Conservation (phyloP, 2,888 invertebrate species). For the Drosophila vallismaia region DNA sequence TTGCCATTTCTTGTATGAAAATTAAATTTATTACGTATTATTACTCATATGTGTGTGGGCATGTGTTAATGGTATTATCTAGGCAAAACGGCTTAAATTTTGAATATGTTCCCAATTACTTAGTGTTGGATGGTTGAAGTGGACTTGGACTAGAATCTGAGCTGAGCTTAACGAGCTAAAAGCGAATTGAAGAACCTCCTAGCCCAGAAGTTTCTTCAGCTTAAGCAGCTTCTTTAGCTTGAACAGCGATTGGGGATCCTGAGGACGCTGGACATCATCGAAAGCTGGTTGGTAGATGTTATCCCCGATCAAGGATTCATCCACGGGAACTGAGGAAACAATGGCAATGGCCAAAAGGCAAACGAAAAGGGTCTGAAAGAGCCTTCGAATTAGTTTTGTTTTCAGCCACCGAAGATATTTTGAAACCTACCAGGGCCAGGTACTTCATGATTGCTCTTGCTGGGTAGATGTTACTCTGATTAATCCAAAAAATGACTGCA, state of each 20-base stretch:
- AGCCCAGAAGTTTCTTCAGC: slow-evolving; percentile 78
- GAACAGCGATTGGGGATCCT: slow-evolving; percentile 81
- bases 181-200: slow-evolving; percentile 18
- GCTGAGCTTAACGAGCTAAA: background rate
- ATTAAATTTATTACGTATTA: slow-evolving; percentile 50
- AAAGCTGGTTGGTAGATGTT: slow-evolving; percentile 65
- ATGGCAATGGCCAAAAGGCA: slow-evolving; percentile 77
- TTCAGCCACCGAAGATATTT: background rate
- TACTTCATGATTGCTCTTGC: slow-evolving; percentile 70
- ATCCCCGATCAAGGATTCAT: slow-evolving; percentile 78
- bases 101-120: slow-evolving; percentile 18
- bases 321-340: slow-evolving; percentile 80
- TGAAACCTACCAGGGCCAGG: slow-evolving; percentile 70
- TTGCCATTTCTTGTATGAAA: slow-evolving; percentile 25
- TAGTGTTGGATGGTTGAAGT: background rate
- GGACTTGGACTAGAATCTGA: slow-evolving; percentile 55
- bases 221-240: slow-evolving; percentile 83
- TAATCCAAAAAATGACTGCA: slow-evolving; percentile 76
- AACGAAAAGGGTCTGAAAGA: slow-evolving; percentile 76
- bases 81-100: slow-evolving; percentile 35
- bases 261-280: slow-evolving; percentile 78
- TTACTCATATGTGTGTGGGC: slow-evolving; percentile 13
- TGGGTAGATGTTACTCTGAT: slow-evolving; percentile 53
- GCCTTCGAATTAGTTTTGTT: too few relatives aligned
- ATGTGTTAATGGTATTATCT: slow-evolving; percentile 25